These are phyloP conservation scores for Heliconius eleuchia DNA, from an alignment of 1,140 invertebrate genomes.

Conservation along the genomic window DNA sequence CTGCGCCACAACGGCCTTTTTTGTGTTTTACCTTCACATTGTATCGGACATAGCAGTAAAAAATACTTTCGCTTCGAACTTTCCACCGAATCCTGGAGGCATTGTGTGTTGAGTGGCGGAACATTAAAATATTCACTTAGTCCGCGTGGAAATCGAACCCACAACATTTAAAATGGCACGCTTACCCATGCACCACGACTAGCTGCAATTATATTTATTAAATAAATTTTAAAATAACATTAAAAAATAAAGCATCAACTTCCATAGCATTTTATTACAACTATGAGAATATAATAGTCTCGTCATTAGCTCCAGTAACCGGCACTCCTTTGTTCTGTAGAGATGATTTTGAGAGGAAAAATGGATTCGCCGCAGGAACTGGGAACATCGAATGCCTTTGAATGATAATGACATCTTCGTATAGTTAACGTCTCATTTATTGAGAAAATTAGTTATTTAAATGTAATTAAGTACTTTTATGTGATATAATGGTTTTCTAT, in stretches of 20 bases:
- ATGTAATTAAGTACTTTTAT: neutral
- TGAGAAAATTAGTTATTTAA: neutral
- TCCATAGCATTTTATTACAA: neutral
- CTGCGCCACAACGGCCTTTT: too few relatives aligned
- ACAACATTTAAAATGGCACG: too few relatives aligned
- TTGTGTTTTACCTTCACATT: neutral
- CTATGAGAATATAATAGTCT: constrained; percentile 10
- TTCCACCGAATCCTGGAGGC: too few relatives aligned
- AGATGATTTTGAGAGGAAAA: constrained; percentile 33
- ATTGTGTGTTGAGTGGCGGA: too few relatives aligned
- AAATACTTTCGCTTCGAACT: too few relatives aligned
- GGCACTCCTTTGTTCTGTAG: constrained; percentile 30
- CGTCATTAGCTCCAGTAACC: constrained; percentile 44
- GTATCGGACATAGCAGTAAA: neutral
- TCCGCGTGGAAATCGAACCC: too few relatives aligned
- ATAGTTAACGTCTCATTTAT: constrained; percentile 9
- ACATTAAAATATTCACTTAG: too few relatives aligned
- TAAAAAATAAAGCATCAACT: neutral
- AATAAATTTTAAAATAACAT: too few relatives aligned
- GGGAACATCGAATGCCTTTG: constrained; percentile 19
- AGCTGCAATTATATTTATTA: too few relatives aligned
- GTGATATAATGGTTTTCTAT: too few relatives aligned
- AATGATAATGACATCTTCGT: constrained; percentile 25
- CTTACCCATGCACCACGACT: too few relatives aligned
- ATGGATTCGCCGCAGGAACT: constrained; percentile 22